Evolutionary conservation across 2,113 vertebrate genomes (phyloP), one percentile per base, ranked within the genome.

Genomic region (Suncus etruscus): DNA sequence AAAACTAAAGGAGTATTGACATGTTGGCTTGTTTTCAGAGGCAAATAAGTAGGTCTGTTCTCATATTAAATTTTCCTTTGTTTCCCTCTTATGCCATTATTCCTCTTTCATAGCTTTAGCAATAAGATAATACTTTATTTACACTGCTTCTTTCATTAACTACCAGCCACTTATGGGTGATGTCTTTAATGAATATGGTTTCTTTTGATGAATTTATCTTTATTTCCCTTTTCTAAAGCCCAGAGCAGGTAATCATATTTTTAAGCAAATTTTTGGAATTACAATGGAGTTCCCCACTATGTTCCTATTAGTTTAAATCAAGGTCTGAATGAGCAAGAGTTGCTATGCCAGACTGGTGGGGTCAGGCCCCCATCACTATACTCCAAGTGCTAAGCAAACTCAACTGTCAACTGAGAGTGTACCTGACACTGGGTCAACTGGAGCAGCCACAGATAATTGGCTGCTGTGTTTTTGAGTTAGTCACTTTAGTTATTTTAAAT

Each of bases 231-330:
- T 92, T 91, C 48, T 66, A 75, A 86, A 94, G 54, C 32, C 16
- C 25, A 66, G 6, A 18, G 45, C 86, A 61, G 92, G 39, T 25
- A 74, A 91, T 70, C 72, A 87, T 83, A 72, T 90, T 94, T 39
- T 82, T 93, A 95, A 95, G 51, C 15, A 1, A 84, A 47, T 96
- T 54, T 84, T 94, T 94, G 63, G 79, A 96, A 85, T 94, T 87
- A 74, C 0, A 45, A 10, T 82, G 91, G 74, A 81, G n/a, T 29
- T 95, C 80, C 48, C 58, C 80, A 32, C 63, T 92, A 11, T 86
- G 75, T n/a, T 85, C 94, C 48, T 22, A 16, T 54, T 51, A 92
- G 80, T 54, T n/a, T 89, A 83, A 77, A 90, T 95, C 73, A 92
- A 50, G 65, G 78, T 4, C 93, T 89, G 50, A 29, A 61, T 66